Base-by-base conservation (phyloP, 1,140 invertebrate genomes). In the Megalonaias nervosa region DNA sequence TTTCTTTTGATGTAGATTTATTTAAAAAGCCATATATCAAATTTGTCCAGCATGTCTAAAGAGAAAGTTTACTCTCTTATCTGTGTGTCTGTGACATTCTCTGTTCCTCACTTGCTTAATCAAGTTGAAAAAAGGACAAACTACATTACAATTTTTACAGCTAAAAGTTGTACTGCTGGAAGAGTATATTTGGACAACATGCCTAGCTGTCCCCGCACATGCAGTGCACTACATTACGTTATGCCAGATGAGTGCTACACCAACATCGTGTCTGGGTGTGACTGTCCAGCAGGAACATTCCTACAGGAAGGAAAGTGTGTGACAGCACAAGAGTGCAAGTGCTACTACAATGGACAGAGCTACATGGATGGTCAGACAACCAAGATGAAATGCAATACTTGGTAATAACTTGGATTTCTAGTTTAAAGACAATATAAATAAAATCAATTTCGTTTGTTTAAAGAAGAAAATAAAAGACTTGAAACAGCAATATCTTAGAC, bases 281-380 rank as follows among this genome's bases (percentile, higher is more conserved):
- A 75, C 48, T 81, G 80, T 57, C 68, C 68, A 4, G 13, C 17
- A 0, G 73, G 73, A 13, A 67, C 73, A 5, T 75, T 75, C 66
- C 64, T 79, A 17, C 76, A 81, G 26, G 62, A 81, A 38, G 76
- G 76, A 26, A 65, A 75, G 19, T 81, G 80, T 79, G 76, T 81
- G 9, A 59, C 23, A 56, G 55, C 70, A 26, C 66, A 81, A 17
- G 60, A 79, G 14, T 81, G 80, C 56, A 65, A 74, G 38, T 81
- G 80, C 76, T n/a, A 74, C 65, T 81, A 72, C 26, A 69, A 79
- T 26, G 67, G 67, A 16, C 64, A 71, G 55, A 56, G 48, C 38
- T 81, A 75, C 31, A 59, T 68, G 12, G 58, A 65, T 15, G 72
- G 72, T 11, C 55, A 66, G 19, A 69, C 70, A 1, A 68, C 79